These are phyloP conservation scores for Bubalus kerabau DNA, from an alignment of 2,113 vertebrate species.

Conservation along the genomic window DNA sequence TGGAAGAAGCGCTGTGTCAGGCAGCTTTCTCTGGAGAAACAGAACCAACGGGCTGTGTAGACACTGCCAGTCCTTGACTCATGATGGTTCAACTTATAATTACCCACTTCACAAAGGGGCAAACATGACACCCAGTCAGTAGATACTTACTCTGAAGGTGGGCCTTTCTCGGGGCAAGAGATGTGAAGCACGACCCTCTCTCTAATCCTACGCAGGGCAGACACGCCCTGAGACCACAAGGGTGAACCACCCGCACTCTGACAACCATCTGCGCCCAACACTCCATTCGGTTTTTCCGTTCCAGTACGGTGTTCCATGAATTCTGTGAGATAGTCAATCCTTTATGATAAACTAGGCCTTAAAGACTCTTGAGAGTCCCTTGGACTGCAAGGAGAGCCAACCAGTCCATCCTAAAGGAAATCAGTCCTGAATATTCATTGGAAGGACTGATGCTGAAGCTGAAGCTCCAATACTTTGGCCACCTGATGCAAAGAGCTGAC, in stretches of 20 bases:
- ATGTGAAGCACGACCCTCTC: background rate
- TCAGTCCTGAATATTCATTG: background rate
- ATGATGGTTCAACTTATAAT: too few species aligned
- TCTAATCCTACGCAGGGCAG: background rate
- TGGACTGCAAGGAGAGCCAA: background rate
- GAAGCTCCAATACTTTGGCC: background rate
- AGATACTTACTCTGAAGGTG: background rate
- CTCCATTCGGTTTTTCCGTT: fast-evolving
- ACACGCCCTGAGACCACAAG: background rate
- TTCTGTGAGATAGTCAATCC: background rate
- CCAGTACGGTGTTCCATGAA: background rate
- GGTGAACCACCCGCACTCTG: background rate
- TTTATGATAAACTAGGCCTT: background rate
- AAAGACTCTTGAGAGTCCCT: background rate
- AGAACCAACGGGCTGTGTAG: background rate
- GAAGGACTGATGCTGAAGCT: background rate
- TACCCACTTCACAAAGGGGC: background rate
- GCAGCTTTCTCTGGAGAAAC: background rate
- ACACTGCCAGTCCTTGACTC: background rate
- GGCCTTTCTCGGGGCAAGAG: background rate
- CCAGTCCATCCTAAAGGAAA: background rate
- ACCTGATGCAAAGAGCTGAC: background rate
- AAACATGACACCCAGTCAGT: background rate
- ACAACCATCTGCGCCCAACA: background rate
- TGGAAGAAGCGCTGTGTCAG: background rate